These are phyloP conservation scores for Cairina moschata DNA, from an alignment of 2,113 vertebrate genomes.

Conservation along the genomic window DNA sequence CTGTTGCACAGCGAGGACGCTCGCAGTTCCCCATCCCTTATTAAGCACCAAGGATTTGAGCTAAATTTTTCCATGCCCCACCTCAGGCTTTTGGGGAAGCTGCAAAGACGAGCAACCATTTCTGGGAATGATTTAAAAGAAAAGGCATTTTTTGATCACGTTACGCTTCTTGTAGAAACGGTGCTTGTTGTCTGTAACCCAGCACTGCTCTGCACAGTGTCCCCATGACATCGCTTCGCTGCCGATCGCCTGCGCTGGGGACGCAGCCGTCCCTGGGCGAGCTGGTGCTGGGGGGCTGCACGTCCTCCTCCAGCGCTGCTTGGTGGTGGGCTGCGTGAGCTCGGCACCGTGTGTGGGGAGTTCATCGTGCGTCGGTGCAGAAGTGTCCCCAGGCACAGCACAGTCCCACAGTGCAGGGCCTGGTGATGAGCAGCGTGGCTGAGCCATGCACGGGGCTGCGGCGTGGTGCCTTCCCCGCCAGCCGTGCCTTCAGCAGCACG, in stretches of 20 bases:
- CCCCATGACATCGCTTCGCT: neutral
- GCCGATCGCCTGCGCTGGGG: neutral
- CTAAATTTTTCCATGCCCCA: conserved; percentile 22
- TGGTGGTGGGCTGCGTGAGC: no score
- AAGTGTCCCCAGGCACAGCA: no score
- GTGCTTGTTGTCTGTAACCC: neutral
- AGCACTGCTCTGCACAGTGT: neutral
- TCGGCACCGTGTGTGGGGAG: no score
- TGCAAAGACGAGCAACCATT: neutral
- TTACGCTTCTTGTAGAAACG: rapidly evolving
- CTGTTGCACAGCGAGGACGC: neutral
- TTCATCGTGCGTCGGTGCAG: no score
- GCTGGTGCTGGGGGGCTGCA: no score
- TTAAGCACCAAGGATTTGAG: neutral
- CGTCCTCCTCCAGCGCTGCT: no score
- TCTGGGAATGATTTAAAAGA: neutral
- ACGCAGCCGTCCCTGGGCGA: no score
- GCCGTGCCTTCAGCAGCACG: no score
- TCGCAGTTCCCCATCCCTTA: neutral
- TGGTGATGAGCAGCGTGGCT: no score
- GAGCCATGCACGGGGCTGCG: no score
- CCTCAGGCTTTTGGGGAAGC: neutral
- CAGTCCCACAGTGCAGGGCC: no score
- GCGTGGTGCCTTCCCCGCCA: no score
- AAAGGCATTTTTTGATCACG: neutral